Evolutionary conservation across 2,888 invertebrate genomes (phyloP).

Genomic region (Scaptomyza parva): DNA sequence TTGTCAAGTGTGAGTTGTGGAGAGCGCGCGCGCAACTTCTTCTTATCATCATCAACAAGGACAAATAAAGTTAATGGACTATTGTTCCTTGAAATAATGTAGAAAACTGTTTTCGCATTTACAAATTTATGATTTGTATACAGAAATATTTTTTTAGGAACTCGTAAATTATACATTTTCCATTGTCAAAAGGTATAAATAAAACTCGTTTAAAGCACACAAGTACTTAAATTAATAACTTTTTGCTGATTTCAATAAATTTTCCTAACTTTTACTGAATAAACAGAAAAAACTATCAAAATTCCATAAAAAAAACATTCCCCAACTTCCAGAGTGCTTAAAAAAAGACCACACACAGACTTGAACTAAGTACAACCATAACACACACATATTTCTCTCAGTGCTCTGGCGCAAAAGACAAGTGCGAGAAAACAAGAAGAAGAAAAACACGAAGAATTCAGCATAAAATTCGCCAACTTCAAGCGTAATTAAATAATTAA

Average conservation of each 20-base stretch:
- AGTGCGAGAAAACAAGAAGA: constrained; percentile 24
- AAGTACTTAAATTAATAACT: background rate
- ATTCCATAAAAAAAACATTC: too few relatives aligned
- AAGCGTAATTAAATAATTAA: constrained; percentile 79
- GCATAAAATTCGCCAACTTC: constrained; percentile 71
- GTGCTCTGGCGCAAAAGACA: constrained; percentile 18
- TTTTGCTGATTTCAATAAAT: background rate
- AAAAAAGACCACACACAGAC: background rate
- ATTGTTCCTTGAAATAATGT: too few relatives aligned
- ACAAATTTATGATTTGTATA: too few relatives aligned
- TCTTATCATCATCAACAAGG: background rate
- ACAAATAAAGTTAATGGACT: background rate
- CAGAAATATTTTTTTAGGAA: too few relatives aligned
- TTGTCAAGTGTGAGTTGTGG: constrained; percentile 62
- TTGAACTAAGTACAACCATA: background rate
- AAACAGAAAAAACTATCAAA: too few relatives aligned
- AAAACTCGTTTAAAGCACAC: background rate
- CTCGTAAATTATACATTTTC: too few relatives aligned
- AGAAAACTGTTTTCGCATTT: too few relatives aligned
- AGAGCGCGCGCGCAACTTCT: constrained; percentile 78
- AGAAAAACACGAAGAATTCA: constrained; percentile 14
- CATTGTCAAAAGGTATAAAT: too few relatives aligned
- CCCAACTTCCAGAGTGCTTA: too few relatives aligned
- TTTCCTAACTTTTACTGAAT: too few relatives aligned
- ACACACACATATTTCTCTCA: constrained; percentile 3